Evolutionary conservation across 2,797 vertebrate species (phyloP), one percentile per base, ranked within the genome.

Genomic region (Erithacus rubecula): DNA sequence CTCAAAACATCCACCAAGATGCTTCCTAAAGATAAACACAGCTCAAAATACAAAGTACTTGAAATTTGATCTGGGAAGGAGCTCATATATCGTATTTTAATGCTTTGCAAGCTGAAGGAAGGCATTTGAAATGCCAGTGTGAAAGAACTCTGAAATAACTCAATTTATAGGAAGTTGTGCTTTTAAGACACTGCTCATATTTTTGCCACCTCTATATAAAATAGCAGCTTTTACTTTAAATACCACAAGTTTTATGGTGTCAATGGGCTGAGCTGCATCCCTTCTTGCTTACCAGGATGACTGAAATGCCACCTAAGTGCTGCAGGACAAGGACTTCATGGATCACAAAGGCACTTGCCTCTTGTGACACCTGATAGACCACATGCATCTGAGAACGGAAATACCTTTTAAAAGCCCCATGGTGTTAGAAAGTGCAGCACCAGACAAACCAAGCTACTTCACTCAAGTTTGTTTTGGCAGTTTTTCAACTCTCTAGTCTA

Each of bases 381-480:
- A 22, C 71, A 67, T 79, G 29, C 37, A 83, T 72, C 87, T 62
- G 91, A 91, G 74, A 75, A 82, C 1, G 30, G 84, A 91, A 96
- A 96, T 93, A 62, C 76, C 65, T 91, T 53, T 59, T 56, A 77
- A 85, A 91, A 93, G 59, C 36, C 83, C 27, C 24, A 39, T 23
- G 72, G 71, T 74, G 69, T 90, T 56, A 80, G 64, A 79, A 37
- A 94, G 72, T 32, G 32, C 32, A 91, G 82, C 29, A 53, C 49
- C 16, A 12, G 65, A 74, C 34, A 22, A 90, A 75, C 21, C 22
- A 72, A 83, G n/a, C 56, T 79, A 63, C 78, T 90, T 44, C 69
- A 18, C 37, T 69, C 34, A 32, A 94, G 64, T 68, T 94, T 94
- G 27, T 64, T 90, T 89, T 92, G 89, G 93, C 91, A 91, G 52